Evolutionary conservation across 2,797 vertebrate species (phyloP).

Genomic region (Psittacula echo): DNA sequence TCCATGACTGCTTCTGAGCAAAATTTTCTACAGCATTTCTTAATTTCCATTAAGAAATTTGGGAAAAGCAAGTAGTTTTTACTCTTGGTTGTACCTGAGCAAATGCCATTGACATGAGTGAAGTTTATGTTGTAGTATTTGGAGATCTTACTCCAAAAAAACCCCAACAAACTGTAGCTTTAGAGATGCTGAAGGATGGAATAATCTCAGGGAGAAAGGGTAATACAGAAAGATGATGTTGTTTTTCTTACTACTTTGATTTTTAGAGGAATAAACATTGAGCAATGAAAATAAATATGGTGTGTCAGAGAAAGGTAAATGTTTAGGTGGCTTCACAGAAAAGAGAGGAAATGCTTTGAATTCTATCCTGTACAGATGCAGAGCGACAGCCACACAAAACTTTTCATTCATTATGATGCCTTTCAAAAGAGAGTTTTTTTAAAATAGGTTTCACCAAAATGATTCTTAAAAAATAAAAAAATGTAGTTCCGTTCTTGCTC

Average conservation of each 20-base stretch:
- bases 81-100: not conserved
- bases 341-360: conserved; percentile 15
- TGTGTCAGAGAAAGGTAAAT: not conserved
- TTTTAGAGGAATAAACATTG: not conserved
- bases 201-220: not conserved
- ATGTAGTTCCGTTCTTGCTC: not conserved
- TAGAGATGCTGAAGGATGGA: not conserved
- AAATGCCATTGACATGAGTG: not conserved
- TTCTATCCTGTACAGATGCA: not conserved
- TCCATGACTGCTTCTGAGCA: not conserved
- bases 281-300: not conserved
- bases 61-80: not conserved
- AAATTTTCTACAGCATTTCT: not conserved
- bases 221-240: not conserved
- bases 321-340: not conserved
- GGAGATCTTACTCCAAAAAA: not conserved
- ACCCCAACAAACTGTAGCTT: not conserved
- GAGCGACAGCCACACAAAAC: not conserved
- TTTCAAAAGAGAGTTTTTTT: not conserved
- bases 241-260: not conserved
- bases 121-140: not conserved
- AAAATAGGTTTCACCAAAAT: not conserved
- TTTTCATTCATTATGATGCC: not conserved
- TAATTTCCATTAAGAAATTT: not conserved
- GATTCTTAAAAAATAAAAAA: not conserved